Percentiles rank a stretch among this genome's conserved stretches.
Evolutionary conservation across 2,113 vertebrate species (phyloP).

Genomic region (Xiphophorus hellerii): DNA sequence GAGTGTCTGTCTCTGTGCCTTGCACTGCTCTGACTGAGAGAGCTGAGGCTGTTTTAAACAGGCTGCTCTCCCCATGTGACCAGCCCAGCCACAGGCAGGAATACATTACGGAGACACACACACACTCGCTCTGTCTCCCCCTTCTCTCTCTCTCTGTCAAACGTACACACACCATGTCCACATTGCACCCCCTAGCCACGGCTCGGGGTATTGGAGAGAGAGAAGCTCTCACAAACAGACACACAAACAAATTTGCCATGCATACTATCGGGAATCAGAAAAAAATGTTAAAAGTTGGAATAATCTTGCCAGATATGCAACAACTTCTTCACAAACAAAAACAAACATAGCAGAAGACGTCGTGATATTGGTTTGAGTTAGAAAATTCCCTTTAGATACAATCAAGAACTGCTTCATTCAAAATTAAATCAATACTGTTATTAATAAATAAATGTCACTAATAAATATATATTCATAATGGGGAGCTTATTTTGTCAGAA

Average conservation of each 20-base stretch:
- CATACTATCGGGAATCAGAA: neutral
- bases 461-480: too few relatives aligned
- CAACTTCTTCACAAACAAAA: neutral
- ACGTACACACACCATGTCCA: constrained; percentile 68
- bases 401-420: neutral
- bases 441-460: too few relatives aligned
- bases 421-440: too few relatives aligned
- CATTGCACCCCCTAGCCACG: constrained; percentile 84
- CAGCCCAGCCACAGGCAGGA: constrained; percentile 82
- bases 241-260: constrained; percentile 3
- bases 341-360: neutral
- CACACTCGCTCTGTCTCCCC: constrained; percentile 6
- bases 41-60: constrained; percentile 85
- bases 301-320: neutral
- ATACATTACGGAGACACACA: constrained; percentile 74
- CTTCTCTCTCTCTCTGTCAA: constrained; percentile 25
- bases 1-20: constrained; percentile 78
- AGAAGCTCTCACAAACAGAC: constrained; percentile 43
- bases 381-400: neutral
- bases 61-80: constrained; percentile 85
- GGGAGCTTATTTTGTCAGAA: too few relatives aligned
- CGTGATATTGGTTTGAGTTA: too few relatives aligned
- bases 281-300: neutral
- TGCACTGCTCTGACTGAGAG: constrained; percentile 80
- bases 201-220: constrained; percentile 71